A percentile compares a stretch with the other conserved stretches of the same genome.
phyloP scores from a whole-genome alignment of 2,888 invertebrate genomes.

The Drosophila helvetica region DNA sequence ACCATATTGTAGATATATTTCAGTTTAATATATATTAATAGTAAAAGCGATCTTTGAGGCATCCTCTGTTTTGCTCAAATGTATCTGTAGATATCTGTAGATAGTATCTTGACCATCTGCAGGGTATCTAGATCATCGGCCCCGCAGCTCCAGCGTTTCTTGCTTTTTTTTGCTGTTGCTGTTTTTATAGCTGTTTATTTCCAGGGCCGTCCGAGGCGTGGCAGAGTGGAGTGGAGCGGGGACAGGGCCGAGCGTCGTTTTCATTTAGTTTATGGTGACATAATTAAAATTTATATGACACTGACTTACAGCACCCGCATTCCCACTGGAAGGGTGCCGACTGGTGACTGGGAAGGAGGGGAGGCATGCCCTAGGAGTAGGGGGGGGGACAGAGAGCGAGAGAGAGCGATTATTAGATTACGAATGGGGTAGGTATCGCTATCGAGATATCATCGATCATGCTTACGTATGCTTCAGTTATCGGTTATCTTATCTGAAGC shows the following conservation, averaged over 20 bases:
- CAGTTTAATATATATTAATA: too few species aligned
- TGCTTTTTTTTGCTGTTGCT: constrained; percentile 14
- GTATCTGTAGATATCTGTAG: too few species aligned
- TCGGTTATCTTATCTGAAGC: background rate
- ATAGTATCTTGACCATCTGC: too few species aligned
- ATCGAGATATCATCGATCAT: background rate
- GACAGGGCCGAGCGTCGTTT: constrained; percentile 39
- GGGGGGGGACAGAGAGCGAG: background rate
- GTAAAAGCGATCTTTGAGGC: too few species aligned
- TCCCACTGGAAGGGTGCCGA: background rate
- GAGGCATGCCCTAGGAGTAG: background rate
- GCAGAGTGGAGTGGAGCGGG: background rate
- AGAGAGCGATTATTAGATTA: background rate
- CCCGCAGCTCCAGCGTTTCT: background rate
- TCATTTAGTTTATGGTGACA: constrained; percentile 74
- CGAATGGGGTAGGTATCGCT: background rate
- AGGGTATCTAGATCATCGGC: background rate
- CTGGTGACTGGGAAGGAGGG: background rate
- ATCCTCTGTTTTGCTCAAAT: too few species aligned
- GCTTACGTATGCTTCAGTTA: background rate
- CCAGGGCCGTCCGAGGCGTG: background rate
- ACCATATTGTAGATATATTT: too few species aligned
- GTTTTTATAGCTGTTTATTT: background rate
- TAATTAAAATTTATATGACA: constrained; percentile 77
- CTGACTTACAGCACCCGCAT: constrained; percentile 60